A percentile compares a stretch with the other conserved stretches of the same genome.
These are phyloP conservation scores for Cheirogaleus medius DNA, from an alignment of 2,113 vertebrate species.

Conservation along the genomic window DNA sequence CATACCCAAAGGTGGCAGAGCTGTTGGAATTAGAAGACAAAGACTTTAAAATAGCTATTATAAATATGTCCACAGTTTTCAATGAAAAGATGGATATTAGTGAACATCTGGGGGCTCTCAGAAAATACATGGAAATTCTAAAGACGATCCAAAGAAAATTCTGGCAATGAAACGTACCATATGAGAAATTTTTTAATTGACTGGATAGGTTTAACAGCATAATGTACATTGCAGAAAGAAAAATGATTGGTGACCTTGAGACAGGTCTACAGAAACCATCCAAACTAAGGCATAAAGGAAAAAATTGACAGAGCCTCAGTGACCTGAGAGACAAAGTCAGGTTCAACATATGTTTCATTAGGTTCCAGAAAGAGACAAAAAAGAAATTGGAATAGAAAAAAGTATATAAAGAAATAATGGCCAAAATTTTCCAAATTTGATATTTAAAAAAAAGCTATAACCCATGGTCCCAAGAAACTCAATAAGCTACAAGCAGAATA, in stretches of 20 bases:
- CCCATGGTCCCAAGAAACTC: not conserved
- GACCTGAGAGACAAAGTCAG: not conserved
- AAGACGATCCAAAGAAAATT: slow-evolving; percentile 14
- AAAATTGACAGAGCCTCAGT: not conserved
- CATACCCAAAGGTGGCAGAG: not conserved
- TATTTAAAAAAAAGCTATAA: not conserved
- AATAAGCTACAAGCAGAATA: not conserved
- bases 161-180: not conserved
- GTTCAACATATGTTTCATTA: not conserved
- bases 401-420: not conserved
- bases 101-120: not conserved
- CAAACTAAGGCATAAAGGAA: not conserved
- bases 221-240: not conserved
- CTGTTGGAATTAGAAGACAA: not conserved
- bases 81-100: not conserved
- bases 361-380: not conserved
- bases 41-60: not conserved
- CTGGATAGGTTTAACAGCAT: not conserved
- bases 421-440: not conserved
- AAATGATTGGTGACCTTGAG: not conserved
- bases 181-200: not conserved
- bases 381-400: not conserved
- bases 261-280: not conserved
- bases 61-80: not conserved
- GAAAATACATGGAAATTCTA: not conserved